A percentile compares a stretch with the other conserved stretches of the same genome.
Conservation (phyloP, 2,797 vertebrate species). For the Tarsius wallacei region DNA sequence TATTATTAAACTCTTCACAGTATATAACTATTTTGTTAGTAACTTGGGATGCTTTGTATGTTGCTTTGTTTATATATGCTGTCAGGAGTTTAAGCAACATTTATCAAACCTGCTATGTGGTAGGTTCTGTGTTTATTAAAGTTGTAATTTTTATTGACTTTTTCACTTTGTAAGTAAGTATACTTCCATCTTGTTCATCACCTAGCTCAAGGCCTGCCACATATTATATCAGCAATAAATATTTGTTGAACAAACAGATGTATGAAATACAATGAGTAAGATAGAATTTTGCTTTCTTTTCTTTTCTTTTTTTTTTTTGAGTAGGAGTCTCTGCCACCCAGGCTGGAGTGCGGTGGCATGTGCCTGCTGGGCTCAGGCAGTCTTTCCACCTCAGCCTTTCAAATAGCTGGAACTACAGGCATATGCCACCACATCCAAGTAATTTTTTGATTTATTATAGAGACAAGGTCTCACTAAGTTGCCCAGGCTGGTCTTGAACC, state of each 20-base stretch:
- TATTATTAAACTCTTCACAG: neutral
- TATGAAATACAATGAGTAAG: neutral
- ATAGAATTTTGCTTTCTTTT: neutral
- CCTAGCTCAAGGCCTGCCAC: neutral
- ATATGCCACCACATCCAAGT: no score
- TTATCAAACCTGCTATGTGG: neutral
- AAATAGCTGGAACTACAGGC: no score
- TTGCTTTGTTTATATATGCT: neutral
- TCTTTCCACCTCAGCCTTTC: no score
- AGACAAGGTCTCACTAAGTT: no score
- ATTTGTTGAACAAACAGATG: constrained; percentile 46
- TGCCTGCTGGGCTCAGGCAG: no score
- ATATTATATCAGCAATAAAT: constrained; percentile 13
- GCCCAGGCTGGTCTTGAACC: no score
- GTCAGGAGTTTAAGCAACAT: neutral
- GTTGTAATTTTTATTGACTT: constrained; percentile 11
- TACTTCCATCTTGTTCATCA: neutral
- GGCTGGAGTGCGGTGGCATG: no score
- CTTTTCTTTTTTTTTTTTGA: no score
- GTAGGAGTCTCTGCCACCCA: no score
- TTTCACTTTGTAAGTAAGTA: neutral
- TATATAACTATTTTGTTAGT: neutral
- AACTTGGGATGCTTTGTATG: neutral
- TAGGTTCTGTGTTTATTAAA: constrained; percentile 19
- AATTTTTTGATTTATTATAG: no score